Conservation (phyloP, 1,140 invertebrate genomes). For the Neodiprion lecontei region DNA sequence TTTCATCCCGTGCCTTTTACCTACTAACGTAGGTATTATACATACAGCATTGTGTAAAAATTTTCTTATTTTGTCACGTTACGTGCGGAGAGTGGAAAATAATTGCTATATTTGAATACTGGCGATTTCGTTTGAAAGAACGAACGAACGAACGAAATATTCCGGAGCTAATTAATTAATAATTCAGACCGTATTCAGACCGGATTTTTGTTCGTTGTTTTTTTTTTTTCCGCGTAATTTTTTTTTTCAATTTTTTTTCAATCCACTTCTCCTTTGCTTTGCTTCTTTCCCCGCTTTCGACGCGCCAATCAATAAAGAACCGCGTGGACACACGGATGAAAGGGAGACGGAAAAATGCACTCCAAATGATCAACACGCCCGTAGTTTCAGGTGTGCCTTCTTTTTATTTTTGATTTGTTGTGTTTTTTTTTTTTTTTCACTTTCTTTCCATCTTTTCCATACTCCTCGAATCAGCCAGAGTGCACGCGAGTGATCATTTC, state of each 20-base stretch:
- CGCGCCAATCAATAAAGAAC: neutral
- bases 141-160: too few relatives aligned
- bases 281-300: neutral
- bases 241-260: neutral
- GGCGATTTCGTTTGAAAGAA: too few relatives aligned
- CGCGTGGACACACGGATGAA: neutral
- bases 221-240: too few relatives aligned
- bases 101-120: too few relatives aligned
- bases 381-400: neutral
- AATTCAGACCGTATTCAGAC: too few relatives aligned
- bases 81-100: neutral
- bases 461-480: neutral
- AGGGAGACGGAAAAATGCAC: neutral
- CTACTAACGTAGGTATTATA: neutral
- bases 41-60: neutral
- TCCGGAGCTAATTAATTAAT: too few relatives aligned
- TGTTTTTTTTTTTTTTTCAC: neutral
- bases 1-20: neutral
- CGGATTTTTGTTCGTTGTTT: too few relatives aligned
- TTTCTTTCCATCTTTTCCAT: neutral
- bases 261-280: neutral
- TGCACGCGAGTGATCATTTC: constrained; percentile 7
- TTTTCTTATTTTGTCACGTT: neutral
- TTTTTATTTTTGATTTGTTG: too few relatives aligned
- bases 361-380: neutral